A percentile compares a stretch with the other conserved stretches of the same genome.
Evolutionary conservation across 2,888 invertebrate genomes (phyloP).

Genomic region (Rhagium mordax): DNA sequence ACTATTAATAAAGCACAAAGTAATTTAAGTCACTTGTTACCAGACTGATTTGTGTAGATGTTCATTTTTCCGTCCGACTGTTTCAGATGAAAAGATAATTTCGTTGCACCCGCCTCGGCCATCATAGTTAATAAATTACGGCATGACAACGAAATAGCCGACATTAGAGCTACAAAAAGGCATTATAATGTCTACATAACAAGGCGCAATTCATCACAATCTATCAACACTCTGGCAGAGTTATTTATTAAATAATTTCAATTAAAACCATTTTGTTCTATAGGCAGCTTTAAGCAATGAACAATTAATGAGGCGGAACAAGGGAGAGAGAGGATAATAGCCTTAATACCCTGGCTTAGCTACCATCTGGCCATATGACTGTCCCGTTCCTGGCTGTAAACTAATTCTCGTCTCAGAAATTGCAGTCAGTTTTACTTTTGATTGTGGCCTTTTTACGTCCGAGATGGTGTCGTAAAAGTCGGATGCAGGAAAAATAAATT

Average conservation of each 20-base stretch:
- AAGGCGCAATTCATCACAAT: slow-evolving; percentile 46
- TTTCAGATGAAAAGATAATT: slow-evolving; percentile 18
- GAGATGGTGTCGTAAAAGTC: background rate
- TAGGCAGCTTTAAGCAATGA: slow-evolving; percentile 24
- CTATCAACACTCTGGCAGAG: slow-evolving; percentile 47
- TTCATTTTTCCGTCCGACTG: background rate
- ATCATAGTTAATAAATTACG: slow-evolving; percentile 22
- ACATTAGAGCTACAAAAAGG: slow-evolving; percentile 18
- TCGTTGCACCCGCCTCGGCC: slow-evolving; percentile 13
- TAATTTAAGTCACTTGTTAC: background rate
- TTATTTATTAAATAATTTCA: slow-evolving; percentile 53
- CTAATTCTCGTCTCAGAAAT: slow-evolving; percentile 10
- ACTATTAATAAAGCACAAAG: no score
- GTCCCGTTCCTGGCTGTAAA: background rate
- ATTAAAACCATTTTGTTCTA: slow-evolving; percentile 36
- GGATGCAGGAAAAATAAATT: no score
- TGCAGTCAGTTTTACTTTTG: background rate
- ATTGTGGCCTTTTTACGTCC: background rate
- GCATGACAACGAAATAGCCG: slow-evolving; percentile 21
- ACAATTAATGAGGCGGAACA: slow-evolving; percentile 28
- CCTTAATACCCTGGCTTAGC: slow-evolving; percentile 28
- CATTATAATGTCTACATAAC: slow-evolving; percentile 14
- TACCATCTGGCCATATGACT: slow-evolving; percentile 25
- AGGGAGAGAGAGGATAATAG: slow-evolving; percentile 27
- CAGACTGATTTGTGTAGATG: background rate